Evolutionary conservation across 64 coral and sea anemone species (phyloP), one percentile per base, ranked within the genome.

Genomic region (Orbicella faveolata): DNA sequence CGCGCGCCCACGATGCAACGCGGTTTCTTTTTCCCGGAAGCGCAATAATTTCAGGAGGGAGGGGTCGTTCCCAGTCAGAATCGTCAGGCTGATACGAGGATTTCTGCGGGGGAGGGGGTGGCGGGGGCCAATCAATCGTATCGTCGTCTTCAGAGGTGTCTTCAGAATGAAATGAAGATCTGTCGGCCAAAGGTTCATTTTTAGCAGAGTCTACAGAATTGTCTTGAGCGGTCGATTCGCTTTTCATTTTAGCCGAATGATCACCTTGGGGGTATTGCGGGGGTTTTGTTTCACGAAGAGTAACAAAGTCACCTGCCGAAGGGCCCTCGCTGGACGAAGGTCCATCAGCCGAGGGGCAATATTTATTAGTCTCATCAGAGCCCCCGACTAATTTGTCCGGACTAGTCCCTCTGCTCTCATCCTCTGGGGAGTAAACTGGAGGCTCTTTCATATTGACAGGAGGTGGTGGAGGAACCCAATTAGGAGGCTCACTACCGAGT

Each of bases 91-190:
- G 79, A 23, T 41, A 64, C 20, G 79, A 61, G 21, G 15, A 82
- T 64, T 37, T 82, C 15, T 35, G 34, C 65, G 79, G 79, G 79
- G 79, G 82, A 70, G 82, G 82, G 65, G 82, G 82, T 85, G 82
- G 82, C 52, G 64, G 41, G 6, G 63, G 82, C 82, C 82, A 72
- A 52, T 15, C 39, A 2, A 70, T 26, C 44, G 36, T 26, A 52
- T 84, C 82, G 73, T 85, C 82, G 44, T 85, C 82, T 10, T 65
- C 67, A n/a, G 63, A 52, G 9, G 48, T 66, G 26, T 6, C 39
- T 12, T 72, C 82, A 69, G 21, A n/a, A 48, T 14, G 44, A 48
- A 48, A 6, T 48, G 44, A n/a, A 17, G 63, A 85, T 16, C 39
- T 44, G 36, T 70, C 17, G 3, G 20, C 26, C 0, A 53, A 13